Evolutionary conservation across 2,113 vertebrate species (phyloP).

Genomic region (Brachypteracias leptosomus): DNA sequence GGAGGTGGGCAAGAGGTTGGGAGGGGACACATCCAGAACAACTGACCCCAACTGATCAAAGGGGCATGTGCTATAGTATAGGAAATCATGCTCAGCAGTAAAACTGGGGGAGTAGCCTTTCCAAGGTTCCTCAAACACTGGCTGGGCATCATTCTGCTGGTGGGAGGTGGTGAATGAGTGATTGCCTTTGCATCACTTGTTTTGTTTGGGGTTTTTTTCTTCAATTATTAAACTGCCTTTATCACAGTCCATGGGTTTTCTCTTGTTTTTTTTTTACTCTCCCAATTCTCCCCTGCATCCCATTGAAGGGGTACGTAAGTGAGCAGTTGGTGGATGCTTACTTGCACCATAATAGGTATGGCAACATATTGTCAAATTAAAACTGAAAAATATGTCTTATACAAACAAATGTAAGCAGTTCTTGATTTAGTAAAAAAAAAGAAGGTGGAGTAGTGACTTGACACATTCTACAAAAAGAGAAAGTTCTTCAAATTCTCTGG

Average conservation of each 20-base stretch:
- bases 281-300: neutral
- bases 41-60: neutral
- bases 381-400: neutral
- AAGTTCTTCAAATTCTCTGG: neutral
- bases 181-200: neutral
- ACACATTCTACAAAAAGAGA: neutral
- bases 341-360: neutral
- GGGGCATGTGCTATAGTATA: neutral
- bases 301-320: neutral
- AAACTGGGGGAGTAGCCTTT: neutral
- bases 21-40: neutral
- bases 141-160: neutral
- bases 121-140: neutral
- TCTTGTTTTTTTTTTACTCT: neutral
- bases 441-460: neutral
- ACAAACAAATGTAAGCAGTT: neutral
- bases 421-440: neutral
- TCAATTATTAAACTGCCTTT: neutral
- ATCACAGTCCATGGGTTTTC: fast-evolving
- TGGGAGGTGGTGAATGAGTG: neutral
- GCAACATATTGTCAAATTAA: neutral
- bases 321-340: neutral
- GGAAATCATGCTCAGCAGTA: neutral
- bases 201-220: neutral
- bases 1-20: neutral